A percentile compares a stretch with the other conserved stretches of the same genome.
Conservation (phyloP, 2,113 vertebrate genomes). For the Semnopithecus entellus region DNA sequence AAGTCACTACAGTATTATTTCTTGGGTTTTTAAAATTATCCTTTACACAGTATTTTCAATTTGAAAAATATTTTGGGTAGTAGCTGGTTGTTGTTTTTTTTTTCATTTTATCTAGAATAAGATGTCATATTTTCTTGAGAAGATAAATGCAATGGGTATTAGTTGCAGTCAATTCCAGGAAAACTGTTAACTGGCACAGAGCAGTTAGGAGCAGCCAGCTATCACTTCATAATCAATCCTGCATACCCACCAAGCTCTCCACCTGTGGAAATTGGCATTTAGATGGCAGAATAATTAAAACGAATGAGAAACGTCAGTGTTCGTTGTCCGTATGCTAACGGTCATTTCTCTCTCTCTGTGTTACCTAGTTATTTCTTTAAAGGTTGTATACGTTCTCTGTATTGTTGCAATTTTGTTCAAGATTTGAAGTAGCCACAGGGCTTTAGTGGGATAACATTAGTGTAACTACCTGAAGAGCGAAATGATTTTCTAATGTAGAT, state of each 20-base stretch:
- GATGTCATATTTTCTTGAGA: neutral
- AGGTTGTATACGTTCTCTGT: neutral
- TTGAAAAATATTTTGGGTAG: neutral
- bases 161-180: neutral
- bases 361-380: neutral
- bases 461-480: neutral
- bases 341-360: neutral
- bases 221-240: neutral
- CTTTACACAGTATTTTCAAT: neutral
- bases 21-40: neutral
- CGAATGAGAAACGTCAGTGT: neutral
- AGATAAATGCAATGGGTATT: neutral
- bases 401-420: neutral
- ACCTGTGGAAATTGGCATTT: neutral
- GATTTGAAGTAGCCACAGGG: neutral
- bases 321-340: neutral
- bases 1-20: neutral
- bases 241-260: neutral
- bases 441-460: neutral
- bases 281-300: neutral
- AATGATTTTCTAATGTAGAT: neutral
- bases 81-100: neutral
- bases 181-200: conserved; percentile 7
- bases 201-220: neutral
- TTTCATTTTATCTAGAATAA: neutral